Evolutionary conservation across 1,140 invertebrate genomes (phyloP), one percentile per base, ranked within the genome.

Genomic region (Popillia japonica): DNA sequence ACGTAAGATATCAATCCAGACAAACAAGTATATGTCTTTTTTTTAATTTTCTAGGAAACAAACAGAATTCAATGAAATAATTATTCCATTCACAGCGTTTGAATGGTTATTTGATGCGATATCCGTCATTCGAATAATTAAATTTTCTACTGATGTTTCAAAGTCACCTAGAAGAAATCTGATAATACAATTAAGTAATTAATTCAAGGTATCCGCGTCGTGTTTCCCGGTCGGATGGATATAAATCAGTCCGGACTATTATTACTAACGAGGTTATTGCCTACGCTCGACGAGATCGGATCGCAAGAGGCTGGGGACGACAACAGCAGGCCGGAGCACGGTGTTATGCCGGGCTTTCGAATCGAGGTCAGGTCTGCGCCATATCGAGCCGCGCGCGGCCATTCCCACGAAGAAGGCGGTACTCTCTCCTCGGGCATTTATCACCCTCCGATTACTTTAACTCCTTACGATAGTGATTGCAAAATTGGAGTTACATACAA

Each of bases 301-400:
- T 78, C 72, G 75, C 73, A 22, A 17, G 72, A 34, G 34, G 72
- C 73, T 75, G 40, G 73, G 73, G 64, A 6, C 20, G 20, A 10
- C 61, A 68, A 22, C 20, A 68, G 22, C 61, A 22, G 61, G 61
- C 61, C 59, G 75, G 78, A 55, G 42, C 14, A 34, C 2, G 4
- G 72, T 42, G 42, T 17, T 48, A 40, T 48, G 74, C 72, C 27
- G 44, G 27, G 73, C 72, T 44, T 59, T 75, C 72, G 72, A 59
- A 78, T 76, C 74, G 78, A 78, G 78, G 78, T 78, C 78, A 78
- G 78, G 78, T 78, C 78, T 76, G 73, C 78, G 78, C 78, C 78
- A 76, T 78, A 78, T 78, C 78, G 78, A 78, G 73, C 78, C 48
- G 48, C 27, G 48, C 27, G 44, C 61, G 78, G 78, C 78, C 78